These are phyloP conservation scores for Plestiodon gilberti DNA, from an alignment of 2,113 vertebrate species.

Conservation along the genomic window DNA sequence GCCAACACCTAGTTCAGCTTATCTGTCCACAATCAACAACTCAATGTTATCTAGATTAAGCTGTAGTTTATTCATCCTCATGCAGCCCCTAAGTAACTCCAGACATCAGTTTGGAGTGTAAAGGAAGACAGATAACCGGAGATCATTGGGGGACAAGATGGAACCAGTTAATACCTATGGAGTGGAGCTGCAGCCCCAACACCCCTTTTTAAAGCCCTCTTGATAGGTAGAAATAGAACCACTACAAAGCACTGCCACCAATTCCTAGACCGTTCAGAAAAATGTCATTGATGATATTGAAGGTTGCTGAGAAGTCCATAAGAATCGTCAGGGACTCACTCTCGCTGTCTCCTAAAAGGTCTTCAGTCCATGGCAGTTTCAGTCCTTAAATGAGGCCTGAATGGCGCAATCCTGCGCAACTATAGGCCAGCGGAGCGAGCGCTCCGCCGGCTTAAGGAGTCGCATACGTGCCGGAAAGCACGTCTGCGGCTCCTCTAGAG, in stretches of 20 bases:
- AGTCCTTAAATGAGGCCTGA: not conserved
- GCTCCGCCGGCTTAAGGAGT: too few relatives aligned
- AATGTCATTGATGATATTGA: not conserved
- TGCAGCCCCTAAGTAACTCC: not conserved
- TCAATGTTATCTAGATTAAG: not conserved
- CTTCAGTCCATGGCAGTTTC: not conserved
- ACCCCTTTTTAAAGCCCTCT: too few relatives aligned
- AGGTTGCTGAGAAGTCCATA: not conserved
- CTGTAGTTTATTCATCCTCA: not conserved
- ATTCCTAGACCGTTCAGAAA: not conserved
- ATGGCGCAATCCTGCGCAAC: too few relatives aligned
- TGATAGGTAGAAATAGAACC: not conserved
- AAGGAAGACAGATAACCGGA: not conserved
- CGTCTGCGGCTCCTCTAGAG: too few relatives aligned
- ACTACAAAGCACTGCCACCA: not conserved
- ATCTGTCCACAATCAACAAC: not conserved
- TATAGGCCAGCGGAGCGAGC: too few relatives aligned
- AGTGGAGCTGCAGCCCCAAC: too few relatives aligned
- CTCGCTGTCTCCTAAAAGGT: not conserved
- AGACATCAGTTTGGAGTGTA: not conserved
- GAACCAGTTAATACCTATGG: too few relatives aligned
- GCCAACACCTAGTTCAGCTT: not conserved
- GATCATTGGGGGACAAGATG: too few relatives aligned
- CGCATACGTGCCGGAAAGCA: too few relatives aligned
- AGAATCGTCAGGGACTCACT: not conserved